Evolutionary conservation across 2,888 invertebrate species (phyloP).

Genomic region (Acanthococcus lagerstroemiae): DNA sequence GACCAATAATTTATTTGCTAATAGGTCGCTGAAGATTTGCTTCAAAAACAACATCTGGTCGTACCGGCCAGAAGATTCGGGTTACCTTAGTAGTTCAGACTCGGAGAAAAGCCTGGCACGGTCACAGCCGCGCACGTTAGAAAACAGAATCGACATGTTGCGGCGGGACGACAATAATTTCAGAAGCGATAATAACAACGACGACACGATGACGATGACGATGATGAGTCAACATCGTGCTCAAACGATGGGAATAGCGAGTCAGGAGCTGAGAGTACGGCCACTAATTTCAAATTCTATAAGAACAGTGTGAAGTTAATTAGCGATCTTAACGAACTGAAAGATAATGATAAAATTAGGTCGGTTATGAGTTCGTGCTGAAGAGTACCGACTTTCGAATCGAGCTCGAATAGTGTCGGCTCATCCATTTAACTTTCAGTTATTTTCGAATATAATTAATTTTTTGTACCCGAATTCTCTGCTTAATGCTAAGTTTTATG

Average conservation of each 20-base stretch:
- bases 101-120: constrained; percentile 17
- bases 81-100: constrained; percentile 61
- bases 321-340: background rate
- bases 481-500: no score
- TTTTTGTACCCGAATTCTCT: no score
- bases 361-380: no score
- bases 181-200: background rate
- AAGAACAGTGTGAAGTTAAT: constrained; percentile 14
- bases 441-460: no score
- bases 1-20: constrained; percentile 12
- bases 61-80: constrained; percentile 61
- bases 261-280: constrained; percentile 76
- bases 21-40: constrained; percentile 15
- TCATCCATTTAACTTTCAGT: no score
- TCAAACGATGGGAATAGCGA: constrained; percentile 43
- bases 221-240: constrained; percentile 43
- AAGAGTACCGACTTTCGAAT: no score
- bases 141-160: background rate
- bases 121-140: background rate
- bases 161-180: constrained; percentile 43
- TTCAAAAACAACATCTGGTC: constrained; percentile 28
- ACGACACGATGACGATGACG: constrained; percentile 24
- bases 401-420: no score
- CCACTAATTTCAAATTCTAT: constrained; percentile 54
- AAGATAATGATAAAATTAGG: no score